Conservation (phyloP, 92 coral and sea anemone species). For the Virgularia gustaviana region DNA sequence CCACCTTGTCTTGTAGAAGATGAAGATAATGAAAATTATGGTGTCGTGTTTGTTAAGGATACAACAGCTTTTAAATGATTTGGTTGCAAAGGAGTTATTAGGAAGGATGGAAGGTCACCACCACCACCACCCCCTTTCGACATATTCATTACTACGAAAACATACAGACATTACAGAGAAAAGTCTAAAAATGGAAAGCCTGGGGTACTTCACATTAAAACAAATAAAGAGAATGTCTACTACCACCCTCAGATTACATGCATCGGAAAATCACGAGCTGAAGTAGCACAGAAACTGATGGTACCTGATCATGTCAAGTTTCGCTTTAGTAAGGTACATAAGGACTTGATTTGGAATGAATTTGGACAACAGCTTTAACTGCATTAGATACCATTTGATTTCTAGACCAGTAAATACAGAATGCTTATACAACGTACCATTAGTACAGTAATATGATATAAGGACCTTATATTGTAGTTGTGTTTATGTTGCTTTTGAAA, state of each 20-base stretch:
- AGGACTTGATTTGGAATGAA: background rate
- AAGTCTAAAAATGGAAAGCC: background rate
- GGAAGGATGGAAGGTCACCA: background rate
- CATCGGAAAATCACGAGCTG: background rate
- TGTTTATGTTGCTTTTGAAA: too few species aligned
- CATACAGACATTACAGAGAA: background rate
- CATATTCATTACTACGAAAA: background rate
- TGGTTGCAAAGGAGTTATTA: background rate
- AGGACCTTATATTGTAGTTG: too few species aligned
- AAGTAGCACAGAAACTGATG: background rate
- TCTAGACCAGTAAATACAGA: too few species aligned
- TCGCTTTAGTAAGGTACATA: background rate
- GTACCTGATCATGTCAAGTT: background rate
- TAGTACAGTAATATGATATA: too few species aligned
- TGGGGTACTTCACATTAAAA: background rate
- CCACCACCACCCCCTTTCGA: background rate
- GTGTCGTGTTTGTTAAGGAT: background rate
- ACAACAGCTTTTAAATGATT: background rate
- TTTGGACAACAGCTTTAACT: background rate
- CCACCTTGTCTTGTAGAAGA: background rate
- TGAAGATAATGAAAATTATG: background rate
- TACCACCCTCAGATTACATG: background rate
- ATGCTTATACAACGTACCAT: too few species aligned
- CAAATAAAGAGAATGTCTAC: background rate
- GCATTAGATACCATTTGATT: too few species aligned